phyloP scores from a whole-genome alignment of 1,140 invertebrate genomes.

The Zaprionus capensis region DNA sequence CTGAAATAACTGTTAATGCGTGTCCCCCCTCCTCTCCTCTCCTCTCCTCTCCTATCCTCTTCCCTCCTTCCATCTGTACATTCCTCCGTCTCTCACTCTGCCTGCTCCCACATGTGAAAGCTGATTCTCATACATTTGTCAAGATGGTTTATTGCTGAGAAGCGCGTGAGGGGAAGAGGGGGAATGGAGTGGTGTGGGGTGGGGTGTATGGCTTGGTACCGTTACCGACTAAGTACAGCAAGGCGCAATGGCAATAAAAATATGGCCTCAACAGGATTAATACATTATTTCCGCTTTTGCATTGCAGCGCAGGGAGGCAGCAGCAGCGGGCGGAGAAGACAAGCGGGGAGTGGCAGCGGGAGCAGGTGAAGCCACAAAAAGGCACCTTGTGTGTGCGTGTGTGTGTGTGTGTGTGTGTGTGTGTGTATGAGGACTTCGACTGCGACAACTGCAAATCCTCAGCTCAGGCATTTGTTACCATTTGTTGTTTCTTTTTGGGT shows the following conservation, averaged over 20 bases:
- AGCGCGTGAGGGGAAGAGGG: neutral
- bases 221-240: conserved; percentile 32
- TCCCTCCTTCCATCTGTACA: too few relatives aligned
- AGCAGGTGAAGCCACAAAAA: conserved; percentile 40
- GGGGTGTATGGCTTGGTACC: neutral
- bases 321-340: neutral
- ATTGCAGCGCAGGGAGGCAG: conserved; percentile 29
- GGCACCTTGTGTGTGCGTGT: conserved; percentile 1
- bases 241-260: conserved; percentile 77
- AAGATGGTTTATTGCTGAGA: conserved; percentile 34
- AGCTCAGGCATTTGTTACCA: conserved; percentile 46
- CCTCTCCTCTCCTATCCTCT: neutral
- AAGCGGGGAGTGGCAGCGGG: neutral
- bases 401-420: conserved; percentile 4
- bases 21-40: neutral
- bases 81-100: neutral
- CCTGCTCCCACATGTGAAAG: conserved; percentile 21
- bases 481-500: conserved; percentile 31
- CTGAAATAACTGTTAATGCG: conserved; percentile 6
- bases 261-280: conserved; percentile 84
- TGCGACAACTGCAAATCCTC: conserved; percentile 55
- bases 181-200: neutral
- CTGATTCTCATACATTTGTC: conserved; percentile 42
- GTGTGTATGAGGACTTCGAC: conserved; percentile 31
- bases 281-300: conserved; percentile 77